phyloP scores from a whole-genome alignment of 2,888 invertebrate genomes.

The Xanthia icteritia region DNA sequence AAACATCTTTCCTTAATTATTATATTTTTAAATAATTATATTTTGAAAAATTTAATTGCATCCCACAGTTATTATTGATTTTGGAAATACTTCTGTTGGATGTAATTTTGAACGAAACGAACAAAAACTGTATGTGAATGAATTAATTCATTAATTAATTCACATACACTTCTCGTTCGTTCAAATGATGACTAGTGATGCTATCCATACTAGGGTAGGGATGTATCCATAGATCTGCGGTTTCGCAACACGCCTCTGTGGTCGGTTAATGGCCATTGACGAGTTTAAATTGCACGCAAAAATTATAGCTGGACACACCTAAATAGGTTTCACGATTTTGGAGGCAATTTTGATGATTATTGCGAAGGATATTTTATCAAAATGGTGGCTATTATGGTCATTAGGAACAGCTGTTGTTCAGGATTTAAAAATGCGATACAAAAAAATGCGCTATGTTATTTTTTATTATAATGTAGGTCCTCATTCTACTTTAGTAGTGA shows the following conservation, averaged over 20 bases:
- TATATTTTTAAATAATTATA: too few species aligned
- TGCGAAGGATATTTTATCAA: neutral
- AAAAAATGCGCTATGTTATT: neutral
- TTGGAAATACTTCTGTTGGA: neutral
- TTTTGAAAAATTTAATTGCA: neutral
- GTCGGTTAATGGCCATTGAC: conserved; percentile 45
- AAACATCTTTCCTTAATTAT: neutral
- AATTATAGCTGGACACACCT: conserved; percentile 28
- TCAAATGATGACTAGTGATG: neutral
- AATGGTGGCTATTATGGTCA: neutral
- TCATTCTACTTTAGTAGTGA: neutral
- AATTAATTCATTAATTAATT: too few species aligned
- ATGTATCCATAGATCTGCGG: conserved; percentile 47
- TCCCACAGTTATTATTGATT: neutral
- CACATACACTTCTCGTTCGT: too few species aligned
- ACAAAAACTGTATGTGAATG: too few species aligned
- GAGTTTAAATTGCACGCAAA: conserved; percentile 44
- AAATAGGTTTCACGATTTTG: conserved; percentile 10
- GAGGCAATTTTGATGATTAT: conserved; percentile 11
- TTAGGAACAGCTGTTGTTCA: neutral
- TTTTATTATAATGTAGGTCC: neutral
- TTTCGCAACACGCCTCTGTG: conserved; percentile 58
- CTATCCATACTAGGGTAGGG: neutral
- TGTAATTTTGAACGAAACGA: neutral
- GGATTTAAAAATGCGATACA: neutral